Percentiles rank a stretch among this genome's conserved stretches.
phyloP scores from a whole-genome alignment of 1,140 invertebrate genomes.

The Drosophila leontia region DNA sequence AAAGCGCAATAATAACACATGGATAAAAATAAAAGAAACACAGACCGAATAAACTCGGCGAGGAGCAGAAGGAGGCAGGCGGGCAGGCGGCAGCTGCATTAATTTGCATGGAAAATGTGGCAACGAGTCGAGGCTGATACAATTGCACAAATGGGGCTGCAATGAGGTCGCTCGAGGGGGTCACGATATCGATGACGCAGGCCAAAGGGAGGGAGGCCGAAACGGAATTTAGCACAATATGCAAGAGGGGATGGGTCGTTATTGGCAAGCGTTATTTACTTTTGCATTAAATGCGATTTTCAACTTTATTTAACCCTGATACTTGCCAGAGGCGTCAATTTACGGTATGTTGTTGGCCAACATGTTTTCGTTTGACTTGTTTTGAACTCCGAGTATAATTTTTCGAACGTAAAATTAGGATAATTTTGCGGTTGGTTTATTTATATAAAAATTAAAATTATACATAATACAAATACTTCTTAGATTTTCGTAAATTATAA shows the following conservation, averaged over 20 bases:
- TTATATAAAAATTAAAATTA: neutral
- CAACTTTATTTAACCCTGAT: slow-evolving; percentile 32
- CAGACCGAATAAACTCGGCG: slow-evolving; percentile 2
- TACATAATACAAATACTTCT: neutral
- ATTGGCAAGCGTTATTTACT: slow-evolving; percentile 36
- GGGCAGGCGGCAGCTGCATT: slow-evolving; percentile 49
- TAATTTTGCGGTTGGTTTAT: slow-evolving; percentile 1
- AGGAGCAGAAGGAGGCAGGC: neutral
- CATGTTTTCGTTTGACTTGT: slow-evolving; percentile 17
- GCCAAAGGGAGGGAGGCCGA: neutral
- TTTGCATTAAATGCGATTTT: slow-evolving; percentile 41
- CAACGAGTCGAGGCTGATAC: slow-evolving; percentile 33
- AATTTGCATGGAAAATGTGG: slow-evolving; percentile 57
- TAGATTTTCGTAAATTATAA: no score
- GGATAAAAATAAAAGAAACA: slow-evolving; percentile 34
- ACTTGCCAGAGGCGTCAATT: slow-evolving; percentile 5
- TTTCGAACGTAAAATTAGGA: neutral
- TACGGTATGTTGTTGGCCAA: slow-evolving; percentile 8
- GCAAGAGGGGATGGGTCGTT: neutral
- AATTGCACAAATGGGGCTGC: slow-evolving; percentile 40
- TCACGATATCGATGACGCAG: slow-evolving; percentile 22
- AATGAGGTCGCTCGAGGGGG: slow-evolving; percentile 5
- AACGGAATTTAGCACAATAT: slow-evolving; percentile 26
- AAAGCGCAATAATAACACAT: slow-evolving; percentile 40
- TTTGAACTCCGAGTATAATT: neutral